Evolutionary conservation across 2,888 invertebrate species (phyloP), one percentile per base, ranked within the genome.

Genomic region (Lepidochrysops patricia): DNA sequence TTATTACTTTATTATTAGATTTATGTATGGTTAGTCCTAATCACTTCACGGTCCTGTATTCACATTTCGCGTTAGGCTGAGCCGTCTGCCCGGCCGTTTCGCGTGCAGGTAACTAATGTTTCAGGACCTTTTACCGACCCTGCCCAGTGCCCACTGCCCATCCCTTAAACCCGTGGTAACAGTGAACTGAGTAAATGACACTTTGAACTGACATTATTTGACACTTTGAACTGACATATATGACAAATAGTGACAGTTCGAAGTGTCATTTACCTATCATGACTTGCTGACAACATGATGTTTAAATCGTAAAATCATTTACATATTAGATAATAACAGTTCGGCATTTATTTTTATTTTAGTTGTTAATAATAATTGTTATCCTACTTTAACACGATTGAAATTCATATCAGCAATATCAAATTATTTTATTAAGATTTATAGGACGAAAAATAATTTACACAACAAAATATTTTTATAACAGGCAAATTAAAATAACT

Each of bases 401-500:
- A 0, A 19, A 37, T 37, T 37, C 37, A 37, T 37, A 37, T 37
- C 15, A 37, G 37, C 37, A 37, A 37, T 37, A 15, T 37, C 15
- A 37, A 15, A n/a, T 37, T 9, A 0, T 6, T 6, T 7, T 29
- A 29, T n/a, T n/a, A n/a, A n/a, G n/a, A 29, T 1, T 29, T 29
- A 29, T 29, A 29, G 1, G 1, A 29, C 2, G 19, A 15, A 15
- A 43, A n/a, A 3, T 43, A 15, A 43, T 1, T 19, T 13, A 37
- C 6, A 13, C 37, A 5, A 6, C 4, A 4, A 57, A 35, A 13
- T 57, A 25, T 12, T 34, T 19, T 7, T 12, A 2, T 4, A 57
- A 19, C 23, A 49, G 4, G n/a, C n/a, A n/a, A n/a, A n/a, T 32
- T 15, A 34, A 58, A 50, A 60, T 27, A 9, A 77, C 87, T 83